Conservation (phyloP, 2,113 vertebrate genomes). For the Ursus arctos region DNA sequence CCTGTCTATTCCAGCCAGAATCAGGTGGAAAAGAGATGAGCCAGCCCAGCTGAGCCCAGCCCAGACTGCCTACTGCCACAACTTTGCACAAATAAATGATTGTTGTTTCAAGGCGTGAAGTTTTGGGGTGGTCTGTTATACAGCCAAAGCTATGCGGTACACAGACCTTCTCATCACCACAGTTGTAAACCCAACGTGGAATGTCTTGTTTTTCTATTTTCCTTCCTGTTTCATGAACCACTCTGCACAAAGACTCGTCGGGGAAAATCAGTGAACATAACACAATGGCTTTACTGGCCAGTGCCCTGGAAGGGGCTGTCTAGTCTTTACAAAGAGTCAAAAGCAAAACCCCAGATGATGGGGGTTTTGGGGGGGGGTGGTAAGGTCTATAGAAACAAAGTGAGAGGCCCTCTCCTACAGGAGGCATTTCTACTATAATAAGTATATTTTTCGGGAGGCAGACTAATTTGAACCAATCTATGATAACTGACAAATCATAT, state of each 20-base stretch:
- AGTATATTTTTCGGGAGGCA: background rate
- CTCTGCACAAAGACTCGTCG: background rate
- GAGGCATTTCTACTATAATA: background rate
- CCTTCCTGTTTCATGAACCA: background rate
- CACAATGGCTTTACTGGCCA: background rate
- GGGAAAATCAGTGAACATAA: background rate
- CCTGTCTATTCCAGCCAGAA: background rate
- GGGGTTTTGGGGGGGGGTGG: fast-evolving
- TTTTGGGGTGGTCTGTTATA: background rate
- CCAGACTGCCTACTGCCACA: background rate
- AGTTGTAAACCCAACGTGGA: background rate
- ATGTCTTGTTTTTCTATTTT: background rate
- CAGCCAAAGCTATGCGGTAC: background rate
- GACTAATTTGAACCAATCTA: background rate
- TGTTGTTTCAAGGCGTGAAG: background rate
- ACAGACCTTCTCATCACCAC: background rate
- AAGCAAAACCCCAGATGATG: background rate
- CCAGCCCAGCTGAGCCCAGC: background rate
- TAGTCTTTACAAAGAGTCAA: background rate
- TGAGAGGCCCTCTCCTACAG: background rate
- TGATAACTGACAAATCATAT: background rate
- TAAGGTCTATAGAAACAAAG: background rate
- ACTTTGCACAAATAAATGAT: background rate
- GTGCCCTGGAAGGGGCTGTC: background rate
- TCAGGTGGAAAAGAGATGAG: background rate